Conservation (phyloP, 1,140 invertebrate species). For the Leptoteleia sp. region DNA sequence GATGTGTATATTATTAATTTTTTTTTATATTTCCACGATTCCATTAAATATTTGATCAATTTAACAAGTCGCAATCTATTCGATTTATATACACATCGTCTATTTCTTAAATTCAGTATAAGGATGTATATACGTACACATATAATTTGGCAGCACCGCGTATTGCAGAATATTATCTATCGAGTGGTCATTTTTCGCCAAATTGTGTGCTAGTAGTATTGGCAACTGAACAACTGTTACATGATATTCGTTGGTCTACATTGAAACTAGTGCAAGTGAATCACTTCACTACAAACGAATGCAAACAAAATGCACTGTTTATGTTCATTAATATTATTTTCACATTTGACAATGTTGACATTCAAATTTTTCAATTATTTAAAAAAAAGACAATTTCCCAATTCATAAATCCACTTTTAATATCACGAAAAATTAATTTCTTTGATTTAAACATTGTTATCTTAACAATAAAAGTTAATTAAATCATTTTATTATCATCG, state of each 20-base stretch:
- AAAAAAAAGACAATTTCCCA: too few relatives aligned
- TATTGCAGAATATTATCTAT: slow-evolving; percentile 65
- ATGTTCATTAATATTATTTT: slow-evolving; percentile 10
- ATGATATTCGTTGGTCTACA: slow-evolving; percentile 54
- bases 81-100: slow-evolving; percentile 37
- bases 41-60: slow-evolving; percentile 21
- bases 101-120: slow-evolving; percentile 39
- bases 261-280: slow-evolving; percentile 58
- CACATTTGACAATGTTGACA: too few relatives aligned
- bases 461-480: too few relatives aligned
- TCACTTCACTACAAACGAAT: slow-evolving; percentile 33
- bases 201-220: slow-evolving; percentile 61
- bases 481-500: neutral
- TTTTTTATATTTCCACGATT: too few relatives aligned
- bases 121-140: slow-evolving; percentile 34
- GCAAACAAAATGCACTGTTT: slow-evolving; percentile 15
- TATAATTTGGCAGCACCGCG: slow-evolving; percentile 59
- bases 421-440: too few relatives aligned
- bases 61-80: slow-evolving; percentile 11
- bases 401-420: too few relatives aligned
- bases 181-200: slow-evolving; percentile 65
- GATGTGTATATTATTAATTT: too few relatives aligned
- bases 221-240: slow-evolving; percentile 63
- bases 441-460: too few relatives aligned
- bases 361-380: too few relatives aligned